These are phyloP conservation scores for Mesitornis unicolor DNA, from an alignment of 2,113 vertebrate species.

Conservation along the genomic window DNA sequence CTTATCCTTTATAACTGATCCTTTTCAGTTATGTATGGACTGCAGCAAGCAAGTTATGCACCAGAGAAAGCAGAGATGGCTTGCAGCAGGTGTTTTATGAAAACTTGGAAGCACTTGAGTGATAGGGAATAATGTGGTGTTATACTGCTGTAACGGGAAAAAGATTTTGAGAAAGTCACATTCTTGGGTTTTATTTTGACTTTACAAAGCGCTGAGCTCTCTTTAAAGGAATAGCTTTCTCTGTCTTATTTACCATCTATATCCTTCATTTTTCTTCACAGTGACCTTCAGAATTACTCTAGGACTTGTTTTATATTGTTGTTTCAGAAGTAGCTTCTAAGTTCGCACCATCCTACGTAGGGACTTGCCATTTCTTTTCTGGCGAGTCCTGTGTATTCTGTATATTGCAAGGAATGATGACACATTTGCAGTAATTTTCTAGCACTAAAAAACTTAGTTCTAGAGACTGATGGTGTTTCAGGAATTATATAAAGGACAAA, in stretches of 20 bases:
- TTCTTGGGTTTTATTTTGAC: not conserved
- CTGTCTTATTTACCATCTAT: not conserved
- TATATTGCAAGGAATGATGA: not conserved
- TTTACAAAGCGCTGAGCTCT: not conserved
- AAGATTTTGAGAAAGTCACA: not conserved
- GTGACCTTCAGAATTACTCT: not conserved
- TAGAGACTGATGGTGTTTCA: not conserved
- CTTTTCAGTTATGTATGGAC: not conserved
- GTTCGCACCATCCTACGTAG: not conserved
- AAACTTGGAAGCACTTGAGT: not conserved
- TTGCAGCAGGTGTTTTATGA: not conserved
- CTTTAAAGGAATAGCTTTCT: not conserved
- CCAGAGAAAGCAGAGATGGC: not conserved
- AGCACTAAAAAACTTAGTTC: not conserved
- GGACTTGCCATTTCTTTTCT: not conserved
- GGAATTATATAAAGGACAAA: not conserved
- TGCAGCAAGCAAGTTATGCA: not conserved
- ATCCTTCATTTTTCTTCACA: not conserved
- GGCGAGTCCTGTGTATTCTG: not conserved
- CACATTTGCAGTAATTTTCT: not conserved
- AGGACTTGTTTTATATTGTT: rapidly evolving
- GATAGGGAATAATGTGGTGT: not conserved
- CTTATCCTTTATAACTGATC: not conserved
- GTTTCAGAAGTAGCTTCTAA: not conserved
- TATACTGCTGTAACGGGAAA: not conserved